Conservation (phyloP, 2,888 invertebrate genomes). For the Yponomeuta plumbellus region DNA sequence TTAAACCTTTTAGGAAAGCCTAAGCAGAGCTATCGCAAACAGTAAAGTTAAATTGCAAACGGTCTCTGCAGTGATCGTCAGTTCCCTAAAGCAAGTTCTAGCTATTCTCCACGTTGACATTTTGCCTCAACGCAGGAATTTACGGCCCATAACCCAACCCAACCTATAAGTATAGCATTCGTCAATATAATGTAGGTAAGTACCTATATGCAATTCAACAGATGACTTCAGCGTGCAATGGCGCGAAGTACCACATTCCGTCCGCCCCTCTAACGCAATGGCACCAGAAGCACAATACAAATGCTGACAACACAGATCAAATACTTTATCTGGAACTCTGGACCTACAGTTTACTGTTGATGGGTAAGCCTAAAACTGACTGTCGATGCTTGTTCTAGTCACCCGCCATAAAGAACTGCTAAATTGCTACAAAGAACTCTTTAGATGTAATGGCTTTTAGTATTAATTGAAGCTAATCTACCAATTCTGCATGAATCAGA, state of each 20-base stretch:
- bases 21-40: no score
- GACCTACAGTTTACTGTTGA: no score
- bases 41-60: no score
- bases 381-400: no score
- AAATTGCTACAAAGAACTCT: no score
- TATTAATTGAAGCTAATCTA: no score
- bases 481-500: no score
- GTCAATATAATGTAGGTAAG: neutral
- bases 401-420: no score
- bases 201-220: neutral
- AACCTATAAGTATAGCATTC: neutral
- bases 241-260: neutral
- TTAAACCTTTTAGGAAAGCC: no score
- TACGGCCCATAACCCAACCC: neutral
- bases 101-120: neutral
- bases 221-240: slow-evolving; percentile 1
- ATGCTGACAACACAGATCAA: neutral
- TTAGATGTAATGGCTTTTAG: no score
- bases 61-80: no score
- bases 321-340: neutral
- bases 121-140: neutral
- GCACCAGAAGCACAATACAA: slow-evolving; percentile 14
- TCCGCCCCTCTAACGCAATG: neutral
- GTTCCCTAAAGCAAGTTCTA: neutral
- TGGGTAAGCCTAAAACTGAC: no score